A percentile compares a stretch with the other conserved stretches of the same genome.
These are phyloP conservation scores for Nothoprocta pentlandii DNA, from an alignment of 2,113 vertebrate genomes.

Conservation along the genomic window DNA sequence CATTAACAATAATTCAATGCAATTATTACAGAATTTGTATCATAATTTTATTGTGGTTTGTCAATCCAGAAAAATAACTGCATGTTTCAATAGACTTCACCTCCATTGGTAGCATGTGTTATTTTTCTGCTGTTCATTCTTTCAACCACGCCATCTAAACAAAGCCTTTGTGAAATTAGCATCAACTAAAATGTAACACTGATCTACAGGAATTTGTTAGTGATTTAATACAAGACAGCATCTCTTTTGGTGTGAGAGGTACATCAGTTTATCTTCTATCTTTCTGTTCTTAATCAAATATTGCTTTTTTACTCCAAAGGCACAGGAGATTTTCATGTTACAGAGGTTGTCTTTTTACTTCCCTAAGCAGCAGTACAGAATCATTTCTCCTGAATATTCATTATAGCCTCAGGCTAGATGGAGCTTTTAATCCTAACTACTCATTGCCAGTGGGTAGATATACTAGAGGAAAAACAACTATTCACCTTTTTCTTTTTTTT, in stretches of 20 bases:
- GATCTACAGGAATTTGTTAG: constrained; percentile 21
- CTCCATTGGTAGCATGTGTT: neutral
- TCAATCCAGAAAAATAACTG: constrained; percentile 38
- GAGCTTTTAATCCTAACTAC: constrained; percentile 70
- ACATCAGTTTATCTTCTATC: neutral
- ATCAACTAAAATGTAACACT: neutral
- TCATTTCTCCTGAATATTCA: constrained; percentile 70
- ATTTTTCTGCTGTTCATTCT: neutral
- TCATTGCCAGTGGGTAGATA: constrained; percentile 66
- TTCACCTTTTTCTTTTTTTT: constrained; percentile 48
- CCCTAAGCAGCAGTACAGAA: constrained; percentile 55
- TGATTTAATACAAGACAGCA: constrained; percentile 28
- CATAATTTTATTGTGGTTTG: neutral
- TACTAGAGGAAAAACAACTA: constrained; percentile 65
- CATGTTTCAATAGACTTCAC: constrained; percentile 16
- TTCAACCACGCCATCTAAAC: neutral
- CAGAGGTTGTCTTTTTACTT: constrained; percentile 55
- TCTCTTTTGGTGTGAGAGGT: constrained; percentile 18
- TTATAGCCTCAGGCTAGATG: constrained; percentile 66
- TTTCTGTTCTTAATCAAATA: constrained; percentile 62
- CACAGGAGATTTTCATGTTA: constrained; percentile 61
- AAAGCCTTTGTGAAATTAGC: neutral
- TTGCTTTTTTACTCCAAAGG: constrained; percentile 66
- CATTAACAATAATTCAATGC: neutral
- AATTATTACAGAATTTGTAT: neutral